Evolutionary conservation across 2,888 invertebrate species (phyloP).

Genomic region (Tenthredo livida): DNA sequence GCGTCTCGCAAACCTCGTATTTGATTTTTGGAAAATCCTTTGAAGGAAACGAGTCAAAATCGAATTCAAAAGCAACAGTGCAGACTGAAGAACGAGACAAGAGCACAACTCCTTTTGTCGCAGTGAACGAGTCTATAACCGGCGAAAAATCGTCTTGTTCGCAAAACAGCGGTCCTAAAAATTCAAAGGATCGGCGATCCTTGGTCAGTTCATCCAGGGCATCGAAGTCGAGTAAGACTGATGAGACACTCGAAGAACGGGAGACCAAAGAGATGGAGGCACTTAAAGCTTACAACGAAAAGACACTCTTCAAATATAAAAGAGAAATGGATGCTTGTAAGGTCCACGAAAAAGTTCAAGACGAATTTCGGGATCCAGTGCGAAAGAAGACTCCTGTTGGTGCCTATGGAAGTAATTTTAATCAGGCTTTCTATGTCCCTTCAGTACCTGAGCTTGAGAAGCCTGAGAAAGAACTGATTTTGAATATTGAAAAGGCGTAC

Average conservation of each 20-base stretch:
- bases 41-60: not conserved
- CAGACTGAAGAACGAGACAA: not conserved
- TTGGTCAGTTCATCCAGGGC: conserved; percentile 12
- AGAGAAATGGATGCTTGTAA: conserved; percentile 57
- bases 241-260: conserved; percentile 48
- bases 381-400: not conserved
- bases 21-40: not conserved
- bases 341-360: conserved; percentile 34
- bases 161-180: not conserved
- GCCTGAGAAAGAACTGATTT: conserved; percentile 23
- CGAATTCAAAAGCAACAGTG: not conserved
- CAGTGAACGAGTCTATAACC: not conserved
- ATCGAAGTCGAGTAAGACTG: conserved; percentile 10
- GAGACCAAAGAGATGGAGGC: conserved; percentile 62
- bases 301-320: conserved; percentile 63
- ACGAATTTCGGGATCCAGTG: not conserved
- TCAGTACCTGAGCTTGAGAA: conserved; percentile 9
- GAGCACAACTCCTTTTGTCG: not conserved
- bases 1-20: not conserved
- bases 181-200: conserved; percentile 5
- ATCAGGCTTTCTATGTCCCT: not conserved
- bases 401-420: not conserved
- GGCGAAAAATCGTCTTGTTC: not conserved
- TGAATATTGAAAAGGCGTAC: conserved; percentile 29
- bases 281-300: conserved; percentile 63